Evolutionary conservation across 37 sponge, comb jelly and placozoan species (phyloP).

Genomic region (Eunapius fragilis): DNA sequence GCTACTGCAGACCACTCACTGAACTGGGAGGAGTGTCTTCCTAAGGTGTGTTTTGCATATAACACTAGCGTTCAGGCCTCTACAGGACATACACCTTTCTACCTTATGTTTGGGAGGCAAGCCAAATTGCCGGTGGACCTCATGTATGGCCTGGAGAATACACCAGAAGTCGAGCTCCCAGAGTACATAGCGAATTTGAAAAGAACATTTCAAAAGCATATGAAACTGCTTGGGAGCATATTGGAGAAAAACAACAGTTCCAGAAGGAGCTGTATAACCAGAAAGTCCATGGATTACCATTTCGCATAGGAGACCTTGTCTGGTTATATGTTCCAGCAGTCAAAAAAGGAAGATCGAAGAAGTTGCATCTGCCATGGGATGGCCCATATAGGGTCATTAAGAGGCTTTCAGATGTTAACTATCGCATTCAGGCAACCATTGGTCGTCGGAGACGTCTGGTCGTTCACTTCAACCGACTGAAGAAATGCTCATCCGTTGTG

Average conservation of each 20-base stretch:
- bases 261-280: constrained; percentile 37
- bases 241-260: background rate
- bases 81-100: constrained; percentile 46
- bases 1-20: background rate
- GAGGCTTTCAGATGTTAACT: no score
- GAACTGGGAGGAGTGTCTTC: constrained; percentile 42
- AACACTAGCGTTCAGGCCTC: constrained; percentile 30
- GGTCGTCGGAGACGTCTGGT: no score
- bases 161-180: background rate
- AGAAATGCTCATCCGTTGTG: no score
- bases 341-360: no score
- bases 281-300: constrained; percentile 36
- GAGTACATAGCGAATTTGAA: constrained; percentile 26
- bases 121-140: constrained; percentile 38
- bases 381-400: no score
- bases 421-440: no score
- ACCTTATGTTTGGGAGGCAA: constrained; percentile 55
- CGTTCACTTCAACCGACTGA: no score
- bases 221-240: background rate
- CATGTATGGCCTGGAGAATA: constrained; percentile 4
- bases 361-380: no score
- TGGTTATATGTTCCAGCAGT: no score
- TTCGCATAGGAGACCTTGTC: constrained; percentile 23
- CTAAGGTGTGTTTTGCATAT: no score
- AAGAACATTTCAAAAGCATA: constrained; percentile 13